These are phyloP conservation scores for Abrostola tripartita DNA, from an alignment of 2,888 invertebrate species.

Conservation along the genomic window DNA sequence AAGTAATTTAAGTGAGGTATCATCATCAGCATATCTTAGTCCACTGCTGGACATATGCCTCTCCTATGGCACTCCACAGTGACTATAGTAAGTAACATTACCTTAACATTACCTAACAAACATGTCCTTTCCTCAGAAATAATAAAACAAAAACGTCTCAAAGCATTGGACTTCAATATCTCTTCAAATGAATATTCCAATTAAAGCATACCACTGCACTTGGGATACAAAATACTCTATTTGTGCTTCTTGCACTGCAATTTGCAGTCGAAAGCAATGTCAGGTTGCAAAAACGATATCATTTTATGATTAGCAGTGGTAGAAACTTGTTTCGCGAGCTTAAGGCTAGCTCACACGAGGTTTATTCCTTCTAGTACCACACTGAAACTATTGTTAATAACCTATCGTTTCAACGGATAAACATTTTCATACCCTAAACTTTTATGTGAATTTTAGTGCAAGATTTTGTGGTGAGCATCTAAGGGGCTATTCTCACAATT, in stretches of 20 bases:
- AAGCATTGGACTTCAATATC: neutral
- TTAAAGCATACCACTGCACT: slow-evolving; percentile 6
- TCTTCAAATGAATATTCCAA: slow-evolving; percentile 2
- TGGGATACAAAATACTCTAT: slow-evolving; percentile 17
- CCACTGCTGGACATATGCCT: too few relatives aligned
- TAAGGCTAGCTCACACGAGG: slow-evolving; percentile 20
- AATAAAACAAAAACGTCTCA: neutral
- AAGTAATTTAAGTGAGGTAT: too few relatives aligned
- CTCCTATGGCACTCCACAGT: too few relatives aligned
- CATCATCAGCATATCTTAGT: too few relatives aligned
- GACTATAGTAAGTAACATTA: too few relatives aligned
- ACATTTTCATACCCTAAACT: too few relatives aligned
- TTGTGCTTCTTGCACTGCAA: slow-evolving; percentile 26
- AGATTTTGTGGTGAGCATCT: too few relatives aligned
- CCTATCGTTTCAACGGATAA: too few relatives aligned
- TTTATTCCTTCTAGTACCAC: slow-evolving; percentile 8
- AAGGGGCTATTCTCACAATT: too few relatives aligned
- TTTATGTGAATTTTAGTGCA: too few relatives aligned
- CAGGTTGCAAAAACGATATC: slow-evolving; percentile 34
- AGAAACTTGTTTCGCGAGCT: slow-evolving; percentile 33
- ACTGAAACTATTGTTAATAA: slow-evolving; percentile 6
- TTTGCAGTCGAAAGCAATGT: slow-evolving; percentile 36
- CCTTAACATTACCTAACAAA: too few relatives aligned
- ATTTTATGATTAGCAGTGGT: slow-evolving; percentile 19
- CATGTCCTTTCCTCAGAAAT: neutral